Conservation (phyloP, 1,140 invertebrate species). For the Drosophila ambigua region DNA sequence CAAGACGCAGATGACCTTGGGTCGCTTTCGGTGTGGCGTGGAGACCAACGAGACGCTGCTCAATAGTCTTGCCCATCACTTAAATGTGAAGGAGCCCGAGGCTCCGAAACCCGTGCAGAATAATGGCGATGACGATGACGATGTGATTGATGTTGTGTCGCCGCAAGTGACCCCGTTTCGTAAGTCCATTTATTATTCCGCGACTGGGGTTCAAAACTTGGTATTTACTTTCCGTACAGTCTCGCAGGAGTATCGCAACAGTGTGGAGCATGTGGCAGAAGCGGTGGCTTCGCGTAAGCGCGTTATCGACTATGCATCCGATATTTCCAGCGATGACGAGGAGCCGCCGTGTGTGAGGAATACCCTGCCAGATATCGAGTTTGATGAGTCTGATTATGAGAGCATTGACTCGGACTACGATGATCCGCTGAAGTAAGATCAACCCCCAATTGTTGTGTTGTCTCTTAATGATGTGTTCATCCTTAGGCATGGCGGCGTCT, state of each 20-base stretch:
- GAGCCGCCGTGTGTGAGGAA: constrained; percentile 87
- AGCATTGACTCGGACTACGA: constrained; percentile 91
- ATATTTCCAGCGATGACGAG: constrained; percentile 90
- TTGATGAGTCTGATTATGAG: constrained; percentile 90
- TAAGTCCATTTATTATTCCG: constrained; percentile 63
- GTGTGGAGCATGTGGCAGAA: constrained; percentile 86
- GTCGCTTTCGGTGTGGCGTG: constrained; percentile 51
- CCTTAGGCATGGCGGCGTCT: constrained; percentile 91
- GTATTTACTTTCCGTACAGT: constrained; percentile 34
- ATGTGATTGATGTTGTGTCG: constrained; percentile 75
- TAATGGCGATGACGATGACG: constrained; percentile 37
- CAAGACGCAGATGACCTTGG: constrained; percentile 60
- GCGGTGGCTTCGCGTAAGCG: constrained; percentile 85
- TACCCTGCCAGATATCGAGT: constrained; percentile 87
- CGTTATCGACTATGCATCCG: constrained; percentile 87
- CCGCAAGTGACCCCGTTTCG: constrained; percentile 85
- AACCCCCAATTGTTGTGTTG: neutral
- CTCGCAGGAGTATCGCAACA: constrained; percentile 83
- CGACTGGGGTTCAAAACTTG: no score
- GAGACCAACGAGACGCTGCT: constrained; percentile 72
- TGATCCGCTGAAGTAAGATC: constrained; percentile 89
- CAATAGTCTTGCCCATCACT: constrained; percentile 64
- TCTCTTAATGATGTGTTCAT: no score
- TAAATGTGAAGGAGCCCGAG: constrained; percentile 58
- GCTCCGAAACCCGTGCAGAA: constrained; percentile 18